Conservation (phyloP, 2,888 invertebrate genomes). For the Eupithecia abbreviata region DNA sequence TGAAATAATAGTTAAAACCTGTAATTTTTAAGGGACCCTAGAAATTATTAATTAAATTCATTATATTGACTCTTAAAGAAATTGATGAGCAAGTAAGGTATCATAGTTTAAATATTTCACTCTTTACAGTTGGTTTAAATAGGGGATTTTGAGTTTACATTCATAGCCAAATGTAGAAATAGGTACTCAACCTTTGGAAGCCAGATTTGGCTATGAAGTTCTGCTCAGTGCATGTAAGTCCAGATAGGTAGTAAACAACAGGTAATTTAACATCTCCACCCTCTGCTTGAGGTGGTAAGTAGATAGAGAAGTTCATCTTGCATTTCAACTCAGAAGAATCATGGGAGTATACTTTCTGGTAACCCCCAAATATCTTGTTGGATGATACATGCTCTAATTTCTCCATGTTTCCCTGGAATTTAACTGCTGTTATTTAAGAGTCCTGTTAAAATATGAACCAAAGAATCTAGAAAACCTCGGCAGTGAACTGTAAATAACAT, state of each 20-base stretch:
- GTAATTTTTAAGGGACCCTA: not conserved
- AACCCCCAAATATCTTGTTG: slow-evolving; percentile 91
- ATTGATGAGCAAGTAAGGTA: not conserved
- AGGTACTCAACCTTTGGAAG: slow-evolving; percentile 87
- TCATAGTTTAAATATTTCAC: not conserved
- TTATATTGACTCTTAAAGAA: not conserved
- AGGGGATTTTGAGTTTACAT: not conserved
- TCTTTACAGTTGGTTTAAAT: no score
- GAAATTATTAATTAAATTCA: not conserved
- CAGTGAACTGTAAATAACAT: not conserved
- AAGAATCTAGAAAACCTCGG: not conserved
- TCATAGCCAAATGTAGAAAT: not conserved
- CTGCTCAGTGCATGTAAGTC: slow-evolving; percentile 96
- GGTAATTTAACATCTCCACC: slow-evolving; percentile 87
- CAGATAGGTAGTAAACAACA: slow-evolving; percentile 95
- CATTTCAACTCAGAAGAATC: slow-evolving; percentile 91
- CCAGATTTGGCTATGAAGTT: slow-evolving; percentile 98
- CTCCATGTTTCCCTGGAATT: slow-evolving; percentile 66
- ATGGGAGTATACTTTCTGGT: slow-evolving; percentile 93
- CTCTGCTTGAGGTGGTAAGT: slow-evolving; percentile 90
- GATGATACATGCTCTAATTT: slow-evolving; percentile 85
- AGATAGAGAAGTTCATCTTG: slow-evolving; percentile 96
- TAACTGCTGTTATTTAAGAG: not conserved
- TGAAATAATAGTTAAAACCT: not conserved
- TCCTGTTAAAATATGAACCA: not conserved